These are phyloP conservation scores for Notodonta dromedarius DNA, from an alignment of 2,888 invertebrate species.

Conservation along the genomic window DNA sequence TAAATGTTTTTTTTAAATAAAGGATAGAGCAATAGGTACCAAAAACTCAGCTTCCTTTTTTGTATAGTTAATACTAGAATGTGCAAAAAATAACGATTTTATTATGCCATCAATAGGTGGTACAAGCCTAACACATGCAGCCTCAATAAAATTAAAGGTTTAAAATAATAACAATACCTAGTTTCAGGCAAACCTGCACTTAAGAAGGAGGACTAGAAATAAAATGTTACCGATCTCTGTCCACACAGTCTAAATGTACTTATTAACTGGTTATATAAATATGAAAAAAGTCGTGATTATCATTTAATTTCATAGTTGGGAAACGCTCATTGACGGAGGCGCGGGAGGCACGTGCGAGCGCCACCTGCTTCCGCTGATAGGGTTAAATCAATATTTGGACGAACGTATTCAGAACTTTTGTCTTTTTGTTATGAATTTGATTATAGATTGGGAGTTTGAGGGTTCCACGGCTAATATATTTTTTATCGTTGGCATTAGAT, in stretches of 20 bases:
- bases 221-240: slow-evolving; percentile 55
- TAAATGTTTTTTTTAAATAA: too few species aligned
- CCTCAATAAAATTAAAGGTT: too few species aligned
- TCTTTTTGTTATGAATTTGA: slow-evolving; percentile 59
- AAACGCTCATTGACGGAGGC: slow-evolving; percentile 75
- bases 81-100: too few species aligned
- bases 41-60: too few species aligned
- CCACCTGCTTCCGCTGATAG: slow-evolving; percentile 82
- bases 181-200: too few species aligned
- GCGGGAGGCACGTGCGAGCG: slow-evolving; percentile 68
- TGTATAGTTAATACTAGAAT: too few species aligned
- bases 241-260: slow-evolving; percentile 64
- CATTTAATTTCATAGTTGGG: slow-evolving; percentile 83
- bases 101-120: too few species aligned
- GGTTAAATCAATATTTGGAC: slow-evolving; percentile 84
- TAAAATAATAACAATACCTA: too few species aligned
- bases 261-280: slow-evolving; percentile 77
- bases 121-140: too few species aligned
- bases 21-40: too few species aligned
- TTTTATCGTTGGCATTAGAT: neutral
- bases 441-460: slow-evolving; percentile 34
- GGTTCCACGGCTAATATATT: slow-evolving; percentile 14
- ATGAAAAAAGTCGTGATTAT: slow-evolving; percentile 80
- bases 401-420: slow-evolving; percentile 73
- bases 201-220: neutral